Percentiles rank a stretch among this genome's conserved stretches.
Evolutionary conservation across 2,113 vertebrate genomes (phyloP).

Genomic region (Lophius piscatorius): DNA sequence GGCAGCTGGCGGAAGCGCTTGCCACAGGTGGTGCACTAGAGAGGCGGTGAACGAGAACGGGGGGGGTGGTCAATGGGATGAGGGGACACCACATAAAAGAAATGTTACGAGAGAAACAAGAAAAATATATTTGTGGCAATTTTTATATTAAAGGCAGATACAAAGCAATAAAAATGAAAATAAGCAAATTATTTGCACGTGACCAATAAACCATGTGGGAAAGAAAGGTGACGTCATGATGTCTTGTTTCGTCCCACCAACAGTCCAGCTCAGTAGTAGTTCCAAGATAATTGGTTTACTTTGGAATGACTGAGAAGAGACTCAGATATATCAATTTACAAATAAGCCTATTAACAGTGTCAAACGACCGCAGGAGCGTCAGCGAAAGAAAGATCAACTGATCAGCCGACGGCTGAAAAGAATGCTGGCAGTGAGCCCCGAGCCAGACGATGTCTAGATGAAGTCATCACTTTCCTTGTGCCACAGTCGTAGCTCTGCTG

Average conservation of each 20-base stretch:
- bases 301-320: background rate
- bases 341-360: no score
- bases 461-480: no score
- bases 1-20: constrained; percentile 84
- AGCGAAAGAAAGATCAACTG: constrained; percentile 18
- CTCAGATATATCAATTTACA: background rate
- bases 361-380: no score
- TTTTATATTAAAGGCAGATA: constrained; percentile 22
- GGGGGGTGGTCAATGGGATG: background rate
- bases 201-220: background rate
- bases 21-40: constrained; percentile 77
- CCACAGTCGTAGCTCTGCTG: no score
- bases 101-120: constrained; percentile 5
- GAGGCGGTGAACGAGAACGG: background rate
- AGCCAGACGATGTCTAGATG: background rate
- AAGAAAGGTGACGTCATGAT: no score
- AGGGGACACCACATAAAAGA: background rate
- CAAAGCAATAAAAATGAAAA: constrained; percentile 8
- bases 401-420: background rate
- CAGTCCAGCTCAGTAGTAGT: background rate
- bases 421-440: constrained; percentile 2
- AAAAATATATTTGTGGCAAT: background rate
- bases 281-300: background rate
- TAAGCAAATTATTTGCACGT: background rate
- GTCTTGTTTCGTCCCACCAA: background rate